Percentiles rank a stretch among this genome's conserved stretches.
These are phyloP conservation scores for Sparidentex hasta DNA, from an alignment of 2,797 vertebrate species.

Conservation along the genomic window DNA sequence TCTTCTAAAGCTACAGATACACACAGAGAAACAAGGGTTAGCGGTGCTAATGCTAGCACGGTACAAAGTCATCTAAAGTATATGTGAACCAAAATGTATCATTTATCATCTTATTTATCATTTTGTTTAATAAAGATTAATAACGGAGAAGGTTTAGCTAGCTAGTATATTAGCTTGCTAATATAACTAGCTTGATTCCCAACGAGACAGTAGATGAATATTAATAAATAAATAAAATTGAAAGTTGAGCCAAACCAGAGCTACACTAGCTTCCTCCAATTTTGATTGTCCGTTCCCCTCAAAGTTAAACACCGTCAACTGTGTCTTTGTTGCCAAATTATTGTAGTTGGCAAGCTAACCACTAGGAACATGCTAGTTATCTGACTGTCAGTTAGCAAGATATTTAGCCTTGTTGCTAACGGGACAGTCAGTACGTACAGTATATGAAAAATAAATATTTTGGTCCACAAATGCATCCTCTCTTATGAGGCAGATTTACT, in stretches of 20 bases:
- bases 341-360: too few relatives aligned
- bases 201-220: too few relatives aligned
- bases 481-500: not conserved
- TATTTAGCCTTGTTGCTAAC: not conserved
- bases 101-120: too few relatives aligned
- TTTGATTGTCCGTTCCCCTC: too few relatives aligned
- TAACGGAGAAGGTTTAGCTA: too few relatives aligned
- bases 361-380: not conserved
- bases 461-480: not conserved
- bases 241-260: too few relatives aligned
- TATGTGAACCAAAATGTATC: not conserved
- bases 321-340: too few relatives aligned
- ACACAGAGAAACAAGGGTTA: slow-evolving; percentile 30
- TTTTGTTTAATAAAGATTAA: too few relatives aligned
- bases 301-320: too few relatives aligned
- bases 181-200: too few relatives aligned
- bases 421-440: not conserved
- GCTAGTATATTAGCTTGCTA: too few relatives aligned
- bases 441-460: not conserved
- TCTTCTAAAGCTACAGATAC: slow-evolving; percentile 46
- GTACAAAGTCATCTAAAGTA: not conserved
- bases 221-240: too few relatives aligned
- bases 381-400: not conserved
- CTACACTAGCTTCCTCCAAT: not conserved
- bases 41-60: not conserved